phyloP scores from a whole-genome alignment of 2,797 vertebrate species.

The Myoxocephalus aenaeus region DNA sequence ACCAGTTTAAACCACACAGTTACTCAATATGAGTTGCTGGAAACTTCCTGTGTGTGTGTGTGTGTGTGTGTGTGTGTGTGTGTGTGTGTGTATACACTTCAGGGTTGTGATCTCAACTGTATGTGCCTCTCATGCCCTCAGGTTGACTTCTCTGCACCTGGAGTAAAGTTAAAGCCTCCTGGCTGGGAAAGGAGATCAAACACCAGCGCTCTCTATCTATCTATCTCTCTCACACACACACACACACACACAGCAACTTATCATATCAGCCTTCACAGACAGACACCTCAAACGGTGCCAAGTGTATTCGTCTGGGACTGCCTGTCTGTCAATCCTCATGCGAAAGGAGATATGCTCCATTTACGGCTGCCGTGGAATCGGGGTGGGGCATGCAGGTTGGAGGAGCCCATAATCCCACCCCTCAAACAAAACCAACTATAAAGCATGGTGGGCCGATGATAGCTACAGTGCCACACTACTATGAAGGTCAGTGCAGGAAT shows the following conservation, averaged over 20 bases:
- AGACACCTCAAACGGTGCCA: constrained; percentile 71
- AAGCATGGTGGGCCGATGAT: constrained; percentile 73
- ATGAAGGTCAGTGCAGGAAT: constrained; percentile 78
- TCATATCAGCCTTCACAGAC: constrained; percentile 69
- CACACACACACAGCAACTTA: constrained; percentile 38
- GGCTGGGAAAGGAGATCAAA: constrained; percentile 77
- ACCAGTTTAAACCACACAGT: constrained; percentile 69
- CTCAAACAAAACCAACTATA: constrained; percentile 43
- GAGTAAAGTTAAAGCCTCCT: constrained; percentile 74
- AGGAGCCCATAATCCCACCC: constrained; percentile 48
- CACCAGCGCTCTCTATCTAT: constrained; percentile 20
- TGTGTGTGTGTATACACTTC: constrained; percentile 17
- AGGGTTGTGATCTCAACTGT: constrained; percentile 60
- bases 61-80: constrained; percentile 31
- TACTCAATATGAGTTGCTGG: constrained; percentile 64
- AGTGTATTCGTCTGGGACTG: constrained; percentile 71
- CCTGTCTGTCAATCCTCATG: constrained; percentile 57
- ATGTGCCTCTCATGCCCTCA: constrained; percentile 73
- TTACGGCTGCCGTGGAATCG: constrained; percentile 41
- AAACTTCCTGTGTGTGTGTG: constrained; percentile 53
- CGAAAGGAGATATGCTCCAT: constrained; percentile 61
- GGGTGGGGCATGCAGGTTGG: constrained; percentile 63
- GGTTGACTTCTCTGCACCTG: constrained; percentile 82
- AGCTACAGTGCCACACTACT: constrained; percentile 62
- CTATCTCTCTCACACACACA: constrained; percentile 31